Conservation (phyloP, 2,888 invertebrate species). For the Drosophila infuscata region DNA sequence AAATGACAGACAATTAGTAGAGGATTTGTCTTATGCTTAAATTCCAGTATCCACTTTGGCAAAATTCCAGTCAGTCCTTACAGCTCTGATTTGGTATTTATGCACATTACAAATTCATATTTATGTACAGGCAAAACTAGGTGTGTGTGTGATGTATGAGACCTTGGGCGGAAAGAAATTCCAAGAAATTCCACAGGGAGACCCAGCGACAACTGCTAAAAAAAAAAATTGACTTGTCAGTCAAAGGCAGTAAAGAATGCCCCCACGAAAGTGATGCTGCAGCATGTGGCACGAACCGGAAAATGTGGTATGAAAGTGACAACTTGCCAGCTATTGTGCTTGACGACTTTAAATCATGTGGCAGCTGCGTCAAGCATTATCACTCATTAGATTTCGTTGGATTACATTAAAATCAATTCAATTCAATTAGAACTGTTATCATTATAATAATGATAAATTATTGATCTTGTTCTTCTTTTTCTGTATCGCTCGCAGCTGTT, state of each 20-base stretch:
- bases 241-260: slow-evolving; percentile 26
- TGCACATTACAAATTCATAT: slow-evolving; percentile 44
- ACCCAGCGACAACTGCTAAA: slow-evolving; percentile 7
- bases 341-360: slow-evolving; percentile 18
- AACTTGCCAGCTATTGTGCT: slow-evolving; percentile 24
- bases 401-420: slow-evolving; percentile 29
- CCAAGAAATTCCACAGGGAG: slow-evolving; percentile 15
- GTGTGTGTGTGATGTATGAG: background rate
- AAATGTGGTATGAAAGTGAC: slow-evolving; percentile 9
- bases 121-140: slow-evolving; percentile 7
- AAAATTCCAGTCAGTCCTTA: background rate
- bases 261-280: slow-evolving; percentile 17
- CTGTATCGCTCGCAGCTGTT: slow-evolving; percentile 44
- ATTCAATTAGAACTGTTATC: slow-evolving; percentile 38
- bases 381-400: background rate
- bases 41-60: slow-evolving; percentile 16
- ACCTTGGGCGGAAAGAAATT: slow-evolving; percentile 21
- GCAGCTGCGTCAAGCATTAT: slow-evolving; percentile 13
- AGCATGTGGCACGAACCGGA: slow-evolving; percentile 26
- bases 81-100: slow-evolving; percentile 7
- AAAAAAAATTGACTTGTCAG: slow-evolving; percentile 37
- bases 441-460: slow-evolving; percentile 6
- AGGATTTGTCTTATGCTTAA: slow-evolving; percentile 2
- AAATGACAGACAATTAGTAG: slow-evolving; percentile 2
- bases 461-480: background rate